These are phyloP conservation scores for Aotus griseimembra DNA, from an alignment of 2,797 vertebrate genomes.

Conservation along the genomic window DNA sequence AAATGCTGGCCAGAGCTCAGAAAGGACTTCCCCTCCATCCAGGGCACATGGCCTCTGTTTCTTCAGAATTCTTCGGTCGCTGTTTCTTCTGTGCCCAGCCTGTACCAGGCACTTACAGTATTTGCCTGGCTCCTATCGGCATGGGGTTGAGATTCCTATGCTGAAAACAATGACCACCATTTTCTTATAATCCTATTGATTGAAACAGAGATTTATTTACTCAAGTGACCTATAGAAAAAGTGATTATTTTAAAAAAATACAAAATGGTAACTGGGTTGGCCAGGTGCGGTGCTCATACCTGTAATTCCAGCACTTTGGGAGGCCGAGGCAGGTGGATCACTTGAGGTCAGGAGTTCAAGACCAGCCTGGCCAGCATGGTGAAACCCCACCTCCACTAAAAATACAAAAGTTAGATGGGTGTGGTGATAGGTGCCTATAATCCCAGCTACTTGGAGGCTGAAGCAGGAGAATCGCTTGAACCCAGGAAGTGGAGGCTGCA, in stretches of 20 bases:
- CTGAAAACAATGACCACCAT: neutral
- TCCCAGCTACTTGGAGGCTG: neutral
- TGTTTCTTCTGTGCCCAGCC: neutral
- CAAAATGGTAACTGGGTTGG: neutral
- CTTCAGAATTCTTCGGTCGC: neutral
- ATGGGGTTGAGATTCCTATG: fast-evolving
- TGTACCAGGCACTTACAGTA: neutral
- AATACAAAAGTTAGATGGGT: neutral
- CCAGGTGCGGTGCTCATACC: neutral
- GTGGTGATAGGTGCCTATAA: neutral
- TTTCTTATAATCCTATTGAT: neutral
- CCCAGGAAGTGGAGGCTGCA: neutral
- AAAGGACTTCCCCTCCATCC: neutral
- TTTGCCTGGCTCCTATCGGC: neutral
- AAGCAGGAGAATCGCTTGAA: neutral
- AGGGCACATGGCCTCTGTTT: too few relatives aligned
- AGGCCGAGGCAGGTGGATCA: neutral
- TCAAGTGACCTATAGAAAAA: neutral
- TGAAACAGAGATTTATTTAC: neutral
- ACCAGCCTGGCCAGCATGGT: neutral
- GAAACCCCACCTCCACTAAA: neutral
- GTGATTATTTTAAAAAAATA: neutral
- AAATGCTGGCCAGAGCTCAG: neutral
- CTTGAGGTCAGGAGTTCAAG: neutral
- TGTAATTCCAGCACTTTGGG: neutral